Percentiles rank a stretch among this genome's conserved stretches.
These are phyloP conservation scores for Nemoura dubitans DNA, from an alignment of 2,888 invertebrate species.

Conservation along the genomic window DNA sequence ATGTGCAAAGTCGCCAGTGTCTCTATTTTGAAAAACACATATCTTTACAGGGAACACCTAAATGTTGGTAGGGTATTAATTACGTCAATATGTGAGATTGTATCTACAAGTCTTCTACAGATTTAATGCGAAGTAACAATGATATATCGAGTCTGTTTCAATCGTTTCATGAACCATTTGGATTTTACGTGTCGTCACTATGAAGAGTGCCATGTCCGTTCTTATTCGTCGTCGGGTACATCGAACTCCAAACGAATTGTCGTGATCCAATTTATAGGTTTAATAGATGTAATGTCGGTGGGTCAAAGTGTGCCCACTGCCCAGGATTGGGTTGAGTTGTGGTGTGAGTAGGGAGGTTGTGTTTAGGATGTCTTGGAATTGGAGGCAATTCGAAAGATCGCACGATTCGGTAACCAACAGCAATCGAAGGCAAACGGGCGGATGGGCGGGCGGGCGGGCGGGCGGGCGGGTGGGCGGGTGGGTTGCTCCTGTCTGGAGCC, in stretches of 20 bases:
- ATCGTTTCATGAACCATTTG: no score
- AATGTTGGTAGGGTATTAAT: no score
- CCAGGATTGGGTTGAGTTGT: slow-evolving; percentile 2
- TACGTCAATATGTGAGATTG: no score
- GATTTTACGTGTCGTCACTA: no score
- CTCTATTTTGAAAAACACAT: no score
- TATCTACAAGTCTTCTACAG: no score
- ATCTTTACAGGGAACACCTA: no score
- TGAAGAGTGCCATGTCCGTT: not conserved
- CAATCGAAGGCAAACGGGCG: slow-evolving; percentile 34
- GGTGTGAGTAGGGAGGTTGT: slow-evolving; percentile 19
- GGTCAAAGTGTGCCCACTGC: slow-evolving; percentile 25
- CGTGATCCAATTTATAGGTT: slow-evolving; percentile 19
- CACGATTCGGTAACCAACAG: slow-evolving; percentile 37
- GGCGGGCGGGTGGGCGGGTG: not conserved
- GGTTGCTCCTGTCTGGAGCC: not conserved
- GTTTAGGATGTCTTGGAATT: slow-evolving; percentile 37
- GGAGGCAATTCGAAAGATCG: slow-evolving; percentile 44
- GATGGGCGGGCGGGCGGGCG: not conserved
- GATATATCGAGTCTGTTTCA: no score
- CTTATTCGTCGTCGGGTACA: not conserved
- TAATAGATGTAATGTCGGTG: slow-evolving; percentile 10
- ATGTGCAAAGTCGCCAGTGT: no score
- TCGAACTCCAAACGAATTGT: not conserved
- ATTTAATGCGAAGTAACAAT: no score